Evolutionary conservation across 2,888 invertebrate species (phyloP).

Genomic region (Sipha maydis): DNA sequence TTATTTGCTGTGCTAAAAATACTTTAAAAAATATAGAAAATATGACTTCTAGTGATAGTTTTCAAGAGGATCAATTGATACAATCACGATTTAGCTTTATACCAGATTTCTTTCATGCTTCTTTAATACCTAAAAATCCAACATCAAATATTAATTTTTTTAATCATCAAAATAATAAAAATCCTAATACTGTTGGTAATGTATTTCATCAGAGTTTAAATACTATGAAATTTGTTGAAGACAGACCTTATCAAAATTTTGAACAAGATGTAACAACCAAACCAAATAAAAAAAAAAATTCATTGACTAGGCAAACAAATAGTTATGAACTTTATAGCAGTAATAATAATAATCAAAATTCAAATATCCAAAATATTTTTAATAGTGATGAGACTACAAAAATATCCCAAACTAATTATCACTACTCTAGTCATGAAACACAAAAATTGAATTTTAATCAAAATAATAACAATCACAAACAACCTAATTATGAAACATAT

Average conservation of each 20-base stretch:
- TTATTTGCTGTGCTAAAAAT: conserved; percentile 47
- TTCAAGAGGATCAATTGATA: conserved; percentile 4
- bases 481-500: neutral
- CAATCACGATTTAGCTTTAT: conserved; percentile 20
- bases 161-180: neutral
- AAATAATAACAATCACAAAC: conserved; percentile 4
- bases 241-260: conserved; percentile 42
- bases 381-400: neutral
- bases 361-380: neutral
- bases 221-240: conserved; percentile 37
- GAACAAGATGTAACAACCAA: conserved; percentile 25
- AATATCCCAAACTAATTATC: conserved; percentile 22
- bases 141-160: conserved; percentile 31
- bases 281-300: conserved; percentile 24
- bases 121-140: neutral
- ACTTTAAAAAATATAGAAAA: neutral
- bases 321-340: neutral
- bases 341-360: conserved; percentile 14
- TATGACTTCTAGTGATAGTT: conserved; percentile 2
- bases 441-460: conserved; percentile 6
- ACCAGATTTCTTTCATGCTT: conserved; percentile 40
- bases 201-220: conserved; percentile 24
- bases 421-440: neutral
- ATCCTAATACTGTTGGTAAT: neutral
- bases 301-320: conserved; percentile 16